Base-by-base conservation (phyloP, 1,140 invertebrate genomes). In the Sycophila sp. region DNA sequence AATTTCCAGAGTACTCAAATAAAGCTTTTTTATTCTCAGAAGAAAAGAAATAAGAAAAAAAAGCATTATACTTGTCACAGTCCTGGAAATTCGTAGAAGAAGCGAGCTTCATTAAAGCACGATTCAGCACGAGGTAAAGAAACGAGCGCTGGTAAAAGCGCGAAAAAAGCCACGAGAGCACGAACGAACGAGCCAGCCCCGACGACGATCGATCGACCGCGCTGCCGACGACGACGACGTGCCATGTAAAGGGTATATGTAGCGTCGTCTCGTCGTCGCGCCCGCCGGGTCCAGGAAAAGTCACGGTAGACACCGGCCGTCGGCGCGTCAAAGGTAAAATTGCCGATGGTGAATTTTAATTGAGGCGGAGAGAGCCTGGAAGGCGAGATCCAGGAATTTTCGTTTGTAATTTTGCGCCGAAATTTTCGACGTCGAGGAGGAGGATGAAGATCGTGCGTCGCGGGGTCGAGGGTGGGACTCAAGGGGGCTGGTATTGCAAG, bases 301-400 rank as follows among this genome's bases (percentile, higher is more conserved):
- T 26, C 40, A 38, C 45, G 34, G 22, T n/a, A n/a, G n/a, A n/a
- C n/a, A n/a, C n/a, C 40, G 38, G 22, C 11, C 51, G 42, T 24
- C 30, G 28, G 4, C 30, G 32, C 45, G 36, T 60, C 15, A 30
- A 17, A 34, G 8, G 64, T n/a, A 40, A 55, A 56, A 56, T 56
- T 28, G 53, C 10, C 56, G 32, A 63, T 19, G 26, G 19, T 63
- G 26, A 40, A 55, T 60, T 60, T 60, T 70, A 53, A 62, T 69
- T 69, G 67, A 42, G 24, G 56, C n/a, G 65, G 30, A n/a, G 13
- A n/a, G 40, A 49, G 42, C 22, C 19, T 24, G 47, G 11, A 13
- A 24, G 17, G 4, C 15, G 22, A n/a, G 42, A 62, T 40, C 19
- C 32, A 51, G 24, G 19, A 49, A 26, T 49, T 19, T 19, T 17